phyloP scores from a whole-genome alignment of 2,888 invertebrate species.

The Seira musarum region DNA sequence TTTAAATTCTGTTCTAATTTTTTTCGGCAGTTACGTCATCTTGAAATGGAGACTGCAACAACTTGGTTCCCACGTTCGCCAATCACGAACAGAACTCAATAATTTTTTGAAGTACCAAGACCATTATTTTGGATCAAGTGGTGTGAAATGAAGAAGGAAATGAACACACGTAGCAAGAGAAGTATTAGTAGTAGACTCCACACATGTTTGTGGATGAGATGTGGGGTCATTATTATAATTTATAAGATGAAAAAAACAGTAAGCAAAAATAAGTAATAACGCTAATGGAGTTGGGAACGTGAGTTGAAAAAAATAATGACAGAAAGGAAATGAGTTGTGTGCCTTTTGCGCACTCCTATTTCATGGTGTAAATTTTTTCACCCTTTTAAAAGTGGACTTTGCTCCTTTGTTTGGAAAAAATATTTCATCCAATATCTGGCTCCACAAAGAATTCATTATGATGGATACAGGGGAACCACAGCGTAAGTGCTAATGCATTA shows the following conservation, averaged over 20 bases:
- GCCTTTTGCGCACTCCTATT: conserved; percentile 4
- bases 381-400: not conserved
- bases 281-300: conserved; percentile 48
- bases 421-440: not conserved
- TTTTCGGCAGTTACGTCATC: too few relatives aligned
- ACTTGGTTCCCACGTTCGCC: too few relatives aligned
- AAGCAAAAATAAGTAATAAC: conserved; percentile 42
- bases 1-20: too few relatives aligned
- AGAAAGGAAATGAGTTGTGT: conserved; percentile 59
- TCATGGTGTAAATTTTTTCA: not conserved
- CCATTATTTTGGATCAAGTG: too few relatives aligned
- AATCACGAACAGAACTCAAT: too few relatives aligned
- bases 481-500: not conserved
- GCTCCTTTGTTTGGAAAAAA: not conserved
- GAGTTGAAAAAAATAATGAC: conserved; percentile 48
- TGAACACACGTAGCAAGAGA: not conserved
- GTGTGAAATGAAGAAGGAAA: not conserved
- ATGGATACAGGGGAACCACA: not conserved
- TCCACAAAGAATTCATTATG: not conserved
- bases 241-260: conserved; percentile 40
- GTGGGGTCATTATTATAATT: conserved; percentile 54
- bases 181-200: not conserved
- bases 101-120: too few relatives aligned
- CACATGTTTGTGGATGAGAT: conserved; percentile 5
- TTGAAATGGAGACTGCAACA: too few relatives aligned